phyloP scores from a whole-genome alignment of 2,113 vertebrate genomes.

The Megaceryle maxima region DNA sequence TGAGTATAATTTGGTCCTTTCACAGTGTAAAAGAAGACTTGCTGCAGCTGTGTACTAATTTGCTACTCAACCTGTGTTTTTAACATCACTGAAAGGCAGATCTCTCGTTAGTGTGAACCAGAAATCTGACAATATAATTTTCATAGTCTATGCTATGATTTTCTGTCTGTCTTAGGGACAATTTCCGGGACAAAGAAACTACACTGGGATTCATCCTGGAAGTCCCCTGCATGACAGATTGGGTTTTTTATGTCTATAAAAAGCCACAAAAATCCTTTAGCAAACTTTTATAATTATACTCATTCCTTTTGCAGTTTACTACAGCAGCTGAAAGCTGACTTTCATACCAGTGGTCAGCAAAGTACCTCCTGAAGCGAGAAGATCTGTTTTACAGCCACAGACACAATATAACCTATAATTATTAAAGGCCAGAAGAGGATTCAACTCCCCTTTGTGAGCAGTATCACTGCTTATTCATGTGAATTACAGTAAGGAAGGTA shows the following conservation, averaged over 20 bases:
- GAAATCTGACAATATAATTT: background rate
- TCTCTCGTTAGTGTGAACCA: background rate
- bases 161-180: background rate
- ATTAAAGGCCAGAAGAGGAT: background rate
- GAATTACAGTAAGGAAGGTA: background rate
- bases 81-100: background rate
- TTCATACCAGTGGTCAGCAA: background rate
- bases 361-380: background rate
- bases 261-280: background rate
- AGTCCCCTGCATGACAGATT: background rate
- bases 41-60: background rate
- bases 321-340: background rate
- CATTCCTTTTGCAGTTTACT: background rate
- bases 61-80: background rate
- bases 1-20: background rate
- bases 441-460: background rate
- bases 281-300: background rate
- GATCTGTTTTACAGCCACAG: constrained; percentile 3
- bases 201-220: background rate
- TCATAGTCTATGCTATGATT: background rate
- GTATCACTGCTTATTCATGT: background rate
- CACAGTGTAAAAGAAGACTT: background rate
- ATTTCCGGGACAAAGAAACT: background rate
- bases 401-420: background rate
- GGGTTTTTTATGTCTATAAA: background rate